These are phyloP conservation scores for Fulmarus glacialis DNA, from an alignment of 2,113 vertebrate species.

Conservation along the genomic window DNA sequence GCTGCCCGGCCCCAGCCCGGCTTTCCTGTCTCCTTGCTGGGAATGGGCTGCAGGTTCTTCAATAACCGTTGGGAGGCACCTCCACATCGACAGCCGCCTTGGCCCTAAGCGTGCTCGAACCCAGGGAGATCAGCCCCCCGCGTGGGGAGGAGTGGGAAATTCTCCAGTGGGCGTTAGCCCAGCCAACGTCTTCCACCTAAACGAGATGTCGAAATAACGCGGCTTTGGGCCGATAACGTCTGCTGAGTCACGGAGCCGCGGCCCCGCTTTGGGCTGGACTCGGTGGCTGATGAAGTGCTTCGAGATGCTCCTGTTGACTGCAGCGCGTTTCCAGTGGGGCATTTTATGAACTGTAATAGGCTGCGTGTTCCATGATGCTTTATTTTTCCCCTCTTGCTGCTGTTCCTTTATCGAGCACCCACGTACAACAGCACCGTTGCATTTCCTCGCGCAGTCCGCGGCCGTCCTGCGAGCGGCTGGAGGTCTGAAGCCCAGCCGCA, in stretches of 20 bases:
- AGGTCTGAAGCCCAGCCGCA: neutral
- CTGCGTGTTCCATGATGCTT: fast-evolving
- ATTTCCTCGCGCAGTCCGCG: fast-evolving
- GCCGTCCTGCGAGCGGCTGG: neutral
- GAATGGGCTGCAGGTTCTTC: neutral
- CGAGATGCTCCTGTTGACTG: neutral
- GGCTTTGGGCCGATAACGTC: fast-evolving
- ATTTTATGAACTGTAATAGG: neutral
- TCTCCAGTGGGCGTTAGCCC: neutral
- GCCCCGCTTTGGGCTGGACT: fast-evolving
- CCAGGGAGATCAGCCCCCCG: neutral
- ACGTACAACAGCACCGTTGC: fast-evolving
- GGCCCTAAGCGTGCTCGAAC: fast-evolving
- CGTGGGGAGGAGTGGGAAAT: neutral
- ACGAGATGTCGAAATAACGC: fast-evolving
- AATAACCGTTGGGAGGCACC: neutral
- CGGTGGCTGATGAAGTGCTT: neutral
- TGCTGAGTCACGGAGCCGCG: fast-evolving
- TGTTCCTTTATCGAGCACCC: fast-evolving
- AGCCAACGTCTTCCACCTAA: neutral
- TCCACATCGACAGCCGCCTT: neutral
- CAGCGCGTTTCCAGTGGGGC: fast-evolving
- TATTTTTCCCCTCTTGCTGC: neutral
- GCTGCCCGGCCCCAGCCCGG: neutral
- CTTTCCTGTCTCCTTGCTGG: neutral